These are phyloP conservation scores for Drosophila mercatorum DNA, from an alignment of 2,888 invertebrate genomes.

Conservation along the genomic window DNA sequence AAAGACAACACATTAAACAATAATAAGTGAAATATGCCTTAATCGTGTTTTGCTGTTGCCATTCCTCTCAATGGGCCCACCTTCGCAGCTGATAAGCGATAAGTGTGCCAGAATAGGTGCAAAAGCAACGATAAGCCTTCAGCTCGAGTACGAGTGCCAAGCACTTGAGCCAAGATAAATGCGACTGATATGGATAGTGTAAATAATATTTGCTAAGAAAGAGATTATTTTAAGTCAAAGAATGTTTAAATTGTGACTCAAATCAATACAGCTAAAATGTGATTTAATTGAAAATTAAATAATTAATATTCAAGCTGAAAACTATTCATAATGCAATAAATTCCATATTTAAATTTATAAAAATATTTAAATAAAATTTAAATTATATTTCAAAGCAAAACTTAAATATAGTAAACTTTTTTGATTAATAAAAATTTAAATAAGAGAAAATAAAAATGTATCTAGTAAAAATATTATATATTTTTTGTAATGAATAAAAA, in stretches of 20 bases:
- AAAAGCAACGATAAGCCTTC: conserved; percentile 18
- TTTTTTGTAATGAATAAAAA: too few relatives aligned
- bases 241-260: too few relatives aligned
- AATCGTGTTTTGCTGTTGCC: conserved; percentile 1
- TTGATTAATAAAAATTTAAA: too few relatives aligned
- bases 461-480: too few relatives aligned
- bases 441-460: too few relatives aligned
- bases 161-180: conserved; percentile 12
- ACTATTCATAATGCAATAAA: background rate
- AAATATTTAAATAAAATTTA: too few relatives aligned
- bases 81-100: conserved; percentile 30
- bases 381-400: too few relatives aligned
- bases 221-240: background rate
- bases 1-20: conserved; percentile 1
- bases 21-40: conserved; percentile 15
- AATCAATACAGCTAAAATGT: background rate
- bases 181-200: background rate
- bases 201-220: background rate
- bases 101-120: conserved; percentile 20
- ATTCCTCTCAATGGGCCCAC: conserved; percentile 10
- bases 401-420: too few relatives aligned
- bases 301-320: too few relatives aligned
- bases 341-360: background rate
- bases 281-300: too few relatives aligned
- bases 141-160: background rate